Evolutionary conservation across 2,888 invertebrate species (phyloP).

Genomic region (Calliopum simillimum): DNA sequence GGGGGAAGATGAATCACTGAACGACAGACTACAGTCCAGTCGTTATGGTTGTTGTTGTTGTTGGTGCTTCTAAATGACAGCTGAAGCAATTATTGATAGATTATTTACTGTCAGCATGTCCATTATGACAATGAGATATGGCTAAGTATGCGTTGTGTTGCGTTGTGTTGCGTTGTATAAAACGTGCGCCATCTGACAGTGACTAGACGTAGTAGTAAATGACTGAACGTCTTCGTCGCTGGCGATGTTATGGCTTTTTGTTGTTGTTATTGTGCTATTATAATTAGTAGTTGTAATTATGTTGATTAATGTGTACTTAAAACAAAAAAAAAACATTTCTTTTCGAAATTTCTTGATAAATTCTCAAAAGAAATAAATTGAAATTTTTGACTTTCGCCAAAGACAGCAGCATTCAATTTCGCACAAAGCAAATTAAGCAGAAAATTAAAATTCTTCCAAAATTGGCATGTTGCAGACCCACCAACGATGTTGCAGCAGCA

Average conservation of each 20-base stretch:
- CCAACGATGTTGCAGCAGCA: neutral
- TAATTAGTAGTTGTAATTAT: no score
- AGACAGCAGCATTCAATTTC: no score
- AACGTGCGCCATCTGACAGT: conserved; percentile 44
- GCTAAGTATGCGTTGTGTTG: conserved; percentile 39
- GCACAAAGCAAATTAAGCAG: conserved; percentile 3
- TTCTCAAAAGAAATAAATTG: no score
- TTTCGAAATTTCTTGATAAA: no score
- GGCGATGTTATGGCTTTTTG: no score
- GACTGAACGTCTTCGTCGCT: no score
- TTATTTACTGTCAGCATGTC: conserved; percentile 64
- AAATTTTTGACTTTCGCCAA: no score
- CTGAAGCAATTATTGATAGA: conserved; percentile 62
- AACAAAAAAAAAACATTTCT: no score
- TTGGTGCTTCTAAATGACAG: conserved; percentile 37
- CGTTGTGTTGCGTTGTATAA: no score
- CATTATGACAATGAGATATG: conserved; percentile 54
- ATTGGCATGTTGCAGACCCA: neutral
- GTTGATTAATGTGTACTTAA: no score
- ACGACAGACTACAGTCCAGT: neutral
- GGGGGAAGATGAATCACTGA: neutral
- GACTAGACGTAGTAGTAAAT: conserved; percentile 44
- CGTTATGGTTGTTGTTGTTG: neutral
- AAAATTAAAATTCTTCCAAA: conserved; percentile 7
- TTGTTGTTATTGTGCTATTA: no score